These are phyloP conservation scores for Abscondita cerata DNA, from an alignment of 2,888 invertebrate species.

Conservation along the genomic window DNA sequence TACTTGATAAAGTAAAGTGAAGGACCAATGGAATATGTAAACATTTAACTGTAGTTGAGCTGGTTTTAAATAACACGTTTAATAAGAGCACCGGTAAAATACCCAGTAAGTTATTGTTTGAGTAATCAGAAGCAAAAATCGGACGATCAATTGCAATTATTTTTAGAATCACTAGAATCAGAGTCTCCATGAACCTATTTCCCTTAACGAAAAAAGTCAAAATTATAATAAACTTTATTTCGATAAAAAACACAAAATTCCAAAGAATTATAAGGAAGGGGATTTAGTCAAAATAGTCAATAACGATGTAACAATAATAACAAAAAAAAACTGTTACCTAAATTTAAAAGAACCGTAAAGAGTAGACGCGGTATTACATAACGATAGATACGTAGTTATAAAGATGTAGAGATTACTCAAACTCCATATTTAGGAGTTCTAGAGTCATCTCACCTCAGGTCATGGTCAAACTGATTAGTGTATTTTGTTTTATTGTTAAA, in stretches of 20 bases:
- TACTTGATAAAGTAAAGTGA: background rate
- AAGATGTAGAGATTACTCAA: background rate
- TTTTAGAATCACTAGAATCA: background rate
- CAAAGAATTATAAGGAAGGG: background rate
- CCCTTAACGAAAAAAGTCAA: background rate
- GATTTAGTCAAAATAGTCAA: background rate
- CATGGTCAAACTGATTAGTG: background rate
- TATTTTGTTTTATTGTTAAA: background rate
- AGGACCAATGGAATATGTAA: constrained; percentile 37
- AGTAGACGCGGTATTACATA: constrained; percentile 6
- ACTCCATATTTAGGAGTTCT: background rate
- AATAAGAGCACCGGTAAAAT: background rate
- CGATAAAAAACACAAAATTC: background rate
- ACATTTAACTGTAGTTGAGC: background rate
- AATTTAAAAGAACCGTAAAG: constrained; percentile 14
- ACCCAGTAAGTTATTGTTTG: background rate
- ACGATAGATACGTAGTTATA: constrained; percentile 7
- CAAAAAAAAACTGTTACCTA: constrained; percentile 4
- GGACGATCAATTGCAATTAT: background rate
- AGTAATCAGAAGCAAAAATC: constrained; percentile 39
- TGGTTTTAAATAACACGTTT: background rate
- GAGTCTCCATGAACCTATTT: background rate
- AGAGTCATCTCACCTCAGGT: background rate
- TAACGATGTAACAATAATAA: background rate
- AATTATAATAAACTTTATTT: too few relatives aligned